These are phyloP conservation scores for Gallinago stenura DNA, from an alignment of 2,797 vertebrate genomes.

Conservation along the genomic window DNA sequence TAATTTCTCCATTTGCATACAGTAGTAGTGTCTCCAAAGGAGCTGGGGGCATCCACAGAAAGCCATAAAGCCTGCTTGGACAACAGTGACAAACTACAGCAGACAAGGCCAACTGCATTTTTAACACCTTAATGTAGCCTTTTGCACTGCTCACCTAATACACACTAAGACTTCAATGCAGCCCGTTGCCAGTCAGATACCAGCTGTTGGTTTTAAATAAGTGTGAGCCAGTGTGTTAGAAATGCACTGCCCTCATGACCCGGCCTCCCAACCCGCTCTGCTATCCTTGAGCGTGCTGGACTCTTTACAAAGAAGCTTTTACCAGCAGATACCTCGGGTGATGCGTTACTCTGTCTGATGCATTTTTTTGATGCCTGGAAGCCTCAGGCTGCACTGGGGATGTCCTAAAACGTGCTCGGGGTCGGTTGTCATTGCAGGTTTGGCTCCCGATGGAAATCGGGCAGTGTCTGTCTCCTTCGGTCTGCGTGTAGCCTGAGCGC, in stretches of 20 bases:
- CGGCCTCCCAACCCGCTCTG: not conserved
- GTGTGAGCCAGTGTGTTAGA: not conserved
- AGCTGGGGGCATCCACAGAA: not conserved
- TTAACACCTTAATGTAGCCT: not conserved
- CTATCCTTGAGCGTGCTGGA: not conserved
- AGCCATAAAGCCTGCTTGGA: not conserved
- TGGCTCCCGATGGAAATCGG: fast-evolving
- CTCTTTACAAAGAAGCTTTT: not conserved
- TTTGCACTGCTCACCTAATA: not conserved
- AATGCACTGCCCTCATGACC: not conserved
- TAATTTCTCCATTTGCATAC: not conserved
- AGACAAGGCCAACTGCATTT: not conserved
- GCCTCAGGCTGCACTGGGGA: not conserved
- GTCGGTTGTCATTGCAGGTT: not conserved
- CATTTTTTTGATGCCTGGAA: not conserved
- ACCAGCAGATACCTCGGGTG: not conserved
- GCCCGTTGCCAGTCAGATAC: not conserved
- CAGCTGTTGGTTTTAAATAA: not conserved
- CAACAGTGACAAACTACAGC: not conserved
- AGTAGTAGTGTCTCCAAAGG: not conserved
- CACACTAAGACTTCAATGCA: not conserved
- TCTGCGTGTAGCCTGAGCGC: not conserved
- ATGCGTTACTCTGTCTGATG: not conserved
- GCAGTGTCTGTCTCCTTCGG: not conserved
- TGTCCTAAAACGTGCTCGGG: not conserved